Conservation (phyloP, 2,797 vertebrate genomes). For the Peromyscus eremicus region DNA sequence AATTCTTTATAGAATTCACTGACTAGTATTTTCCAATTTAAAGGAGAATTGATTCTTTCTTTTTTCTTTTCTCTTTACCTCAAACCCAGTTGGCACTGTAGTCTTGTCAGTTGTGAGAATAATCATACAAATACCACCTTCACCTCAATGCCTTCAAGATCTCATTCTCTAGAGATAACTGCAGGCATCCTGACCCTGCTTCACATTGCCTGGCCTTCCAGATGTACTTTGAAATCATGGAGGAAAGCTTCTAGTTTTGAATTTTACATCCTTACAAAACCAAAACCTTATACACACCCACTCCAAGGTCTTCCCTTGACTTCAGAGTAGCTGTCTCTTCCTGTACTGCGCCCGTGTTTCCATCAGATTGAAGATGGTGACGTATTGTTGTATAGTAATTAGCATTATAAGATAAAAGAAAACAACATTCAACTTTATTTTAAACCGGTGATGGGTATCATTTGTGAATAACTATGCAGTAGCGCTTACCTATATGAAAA, state of each 20-base stretch:
- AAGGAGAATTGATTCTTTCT: not conserved
- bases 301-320: not conserved
- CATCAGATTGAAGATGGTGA: not conserved
- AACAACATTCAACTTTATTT: not conserved
- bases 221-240: not conserved
- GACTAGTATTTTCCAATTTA: not conserved
- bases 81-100: not conserved
- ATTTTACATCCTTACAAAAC: not conserved
- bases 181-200: not conserved
- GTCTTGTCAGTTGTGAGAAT: not conserved
- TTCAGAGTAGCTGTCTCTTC: too few relatives aligned
- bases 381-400: not conserved
- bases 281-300: too few relatives aligned
- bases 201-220: not conserved
- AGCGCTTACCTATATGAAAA: not conserved
- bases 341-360: not conserved
- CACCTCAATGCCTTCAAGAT: not conserved
- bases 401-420: not conserved
- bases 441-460: not conserved
- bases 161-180: not conserved
- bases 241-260: not conserved
- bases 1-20: not conserved
- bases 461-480: not conserved
- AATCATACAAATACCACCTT: not conserved
- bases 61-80: not conserved